Evolutionary conservation across 1,140 invertebrate species (phyloP).

Genomic region (Drosophila bocki): DNA sequence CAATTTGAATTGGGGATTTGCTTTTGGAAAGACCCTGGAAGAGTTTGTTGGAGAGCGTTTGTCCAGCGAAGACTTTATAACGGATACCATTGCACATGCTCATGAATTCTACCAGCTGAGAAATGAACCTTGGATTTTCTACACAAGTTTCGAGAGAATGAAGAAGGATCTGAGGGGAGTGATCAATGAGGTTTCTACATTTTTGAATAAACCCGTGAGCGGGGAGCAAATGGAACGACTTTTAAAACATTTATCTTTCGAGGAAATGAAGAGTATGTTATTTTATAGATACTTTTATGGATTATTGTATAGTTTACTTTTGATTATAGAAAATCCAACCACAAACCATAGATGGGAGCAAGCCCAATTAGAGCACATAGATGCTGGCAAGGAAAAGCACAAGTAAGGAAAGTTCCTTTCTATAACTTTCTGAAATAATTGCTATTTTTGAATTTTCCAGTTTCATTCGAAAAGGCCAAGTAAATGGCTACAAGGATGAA

Average conservation of each 20-base stretch:
- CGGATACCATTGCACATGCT: slow-evolving; percentile 89
- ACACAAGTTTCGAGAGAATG: slow-evolving; percentile 92
- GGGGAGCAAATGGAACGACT: slow-evolving; percentile 58
- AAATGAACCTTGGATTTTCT: slow-evolving; percentile 90
- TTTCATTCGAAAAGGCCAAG: slow-evolving; percentile 59
- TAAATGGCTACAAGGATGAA: slow-evolving; percentile 68
- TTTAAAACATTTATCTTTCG: slow-evolving; percentile 70
- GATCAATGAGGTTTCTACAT: slow-evolving; percentile 57
- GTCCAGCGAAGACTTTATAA: background rate
- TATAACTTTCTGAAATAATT: too few species aligned
- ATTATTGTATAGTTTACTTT: too few species aligned
- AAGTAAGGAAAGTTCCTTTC: slow-evolving; percentile 15
- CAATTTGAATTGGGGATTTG: slow-evolving; percentile 87
- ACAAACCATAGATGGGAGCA: too few species aligned
- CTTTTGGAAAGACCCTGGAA: slow-evolving; percentile 39
- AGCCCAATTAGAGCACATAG: background rate
- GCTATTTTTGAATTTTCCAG: slow-evolving; percentile 15
- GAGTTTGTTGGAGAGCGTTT: slow-evolving; percentile 35
- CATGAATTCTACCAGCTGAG: slow-evolving; percentile 90
- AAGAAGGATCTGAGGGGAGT: slow-evolving; percentile 63
- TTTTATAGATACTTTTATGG: too few species aligned
- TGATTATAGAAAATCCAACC: too few species aligned
- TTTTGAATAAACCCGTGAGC: slow-evolving; percentile 56
- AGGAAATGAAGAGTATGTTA: slow-evolving; percentile 70
- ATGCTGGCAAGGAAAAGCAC: slow-evolving; percentile 37